phyloP scores from a whole-genome alignment of 2,113 vertebrate species.

The Upupa epops region DNA sequence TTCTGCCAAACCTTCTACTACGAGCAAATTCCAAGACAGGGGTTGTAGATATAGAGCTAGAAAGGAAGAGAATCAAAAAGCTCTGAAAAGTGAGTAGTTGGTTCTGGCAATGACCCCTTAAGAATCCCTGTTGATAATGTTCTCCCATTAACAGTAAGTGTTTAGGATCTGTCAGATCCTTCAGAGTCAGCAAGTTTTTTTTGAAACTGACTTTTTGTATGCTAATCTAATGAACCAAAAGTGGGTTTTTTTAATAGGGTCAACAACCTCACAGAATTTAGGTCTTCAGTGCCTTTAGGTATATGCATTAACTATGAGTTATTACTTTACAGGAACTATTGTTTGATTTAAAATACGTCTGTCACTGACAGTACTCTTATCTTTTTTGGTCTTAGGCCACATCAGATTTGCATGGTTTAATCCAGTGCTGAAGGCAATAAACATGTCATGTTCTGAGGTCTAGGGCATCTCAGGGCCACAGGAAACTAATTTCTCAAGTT shows the following conservation, averaged over 20 bases:
- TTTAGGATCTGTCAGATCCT: not conserved
- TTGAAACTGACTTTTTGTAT: not conserved
- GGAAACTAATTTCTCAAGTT: not conserved
- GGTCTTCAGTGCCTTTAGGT: not conserved
- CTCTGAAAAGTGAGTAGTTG: not conserved
- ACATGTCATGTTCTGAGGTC: accelerated
- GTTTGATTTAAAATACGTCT: not conserved
- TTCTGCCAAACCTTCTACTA: not conserved
- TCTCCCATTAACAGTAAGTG: not conserved
- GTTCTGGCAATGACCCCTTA: not conserved
- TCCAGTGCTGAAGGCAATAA: not conserved
- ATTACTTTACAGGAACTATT: not conserved
- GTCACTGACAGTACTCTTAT: not conserved
- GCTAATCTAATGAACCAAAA: not conserved
- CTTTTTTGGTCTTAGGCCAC: not conserved
- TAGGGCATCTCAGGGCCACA: not conserved
- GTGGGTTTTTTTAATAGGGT: not conserved
- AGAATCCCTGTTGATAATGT: not conserved
- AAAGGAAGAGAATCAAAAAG: not conserved
- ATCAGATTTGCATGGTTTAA: not conserved
- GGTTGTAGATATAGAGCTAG: not conserved
- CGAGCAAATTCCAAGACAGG: not conserved
- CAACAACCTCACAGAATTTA: not conserved
- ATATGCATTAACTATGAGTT: not conserved
- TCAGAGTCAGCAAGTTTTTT: not conserved